Base-by-base conservation (phyloP, 1,140 invertebrate species). In the Asbolus verrucosus region DNA sequence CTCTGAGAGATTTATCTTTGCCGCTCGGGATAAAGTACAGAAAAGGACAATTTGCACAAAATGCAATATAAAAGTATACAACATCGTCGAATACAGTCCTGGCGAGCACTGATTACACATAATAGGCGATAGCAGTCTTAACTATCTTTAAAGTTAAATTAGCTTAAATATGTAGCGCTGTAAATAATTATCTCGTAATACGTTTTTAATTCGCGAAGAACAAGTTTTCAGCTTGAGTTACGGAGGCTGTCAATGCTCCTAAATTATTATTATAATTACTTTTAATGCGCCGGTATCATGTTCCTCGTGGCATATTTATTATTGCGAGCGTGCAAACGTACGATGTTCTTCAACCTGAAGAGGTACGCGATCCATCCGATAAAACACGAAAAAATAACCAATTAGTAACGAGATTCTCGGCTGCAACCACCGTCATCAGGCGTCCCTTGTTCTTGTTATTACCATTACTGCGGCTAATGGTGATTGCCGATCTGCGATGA, bases 231-330 rank as follows among this genome's bases (percentile, higher is more conserved):
- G 18, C 70, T 43, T 71, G 68, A 70, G 61, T 70, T 70, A 72
- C 67, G 68, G 60, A 66, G 46, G 59, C 69, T 66, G 72, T 76
- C 72, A 60, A 65, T 66, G 39, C 66, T 63, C 65, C 68, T 76
- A 74, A 76, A 74, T 74, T 76, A 76, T 76, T 74, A 76, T 76
- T 76, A 76, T 76, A 76, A 76, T 76, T 76, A 76, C 74, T 76
- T 76, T 76, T 76, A 76, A 76, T 76, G 74, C 67, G 60, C 18
- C 72, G 16, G 74, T 76, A 76, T 76, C 74, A 76, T 70, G 74
- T 76, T 76, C 70, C 75, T 31, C 19, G 39, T 73, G 75, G 65
- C 75, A 76, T 76, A 73, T 76, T 76, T 76, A 76, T 75, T 75
- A 71, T 75, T 73, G 65, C 59, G 8, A 27, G 19, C 27, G 19